Evolutionary conservation across 2,113 vertebrate species (phyloP).

Genomic region (Lonchura striata): DNA sequence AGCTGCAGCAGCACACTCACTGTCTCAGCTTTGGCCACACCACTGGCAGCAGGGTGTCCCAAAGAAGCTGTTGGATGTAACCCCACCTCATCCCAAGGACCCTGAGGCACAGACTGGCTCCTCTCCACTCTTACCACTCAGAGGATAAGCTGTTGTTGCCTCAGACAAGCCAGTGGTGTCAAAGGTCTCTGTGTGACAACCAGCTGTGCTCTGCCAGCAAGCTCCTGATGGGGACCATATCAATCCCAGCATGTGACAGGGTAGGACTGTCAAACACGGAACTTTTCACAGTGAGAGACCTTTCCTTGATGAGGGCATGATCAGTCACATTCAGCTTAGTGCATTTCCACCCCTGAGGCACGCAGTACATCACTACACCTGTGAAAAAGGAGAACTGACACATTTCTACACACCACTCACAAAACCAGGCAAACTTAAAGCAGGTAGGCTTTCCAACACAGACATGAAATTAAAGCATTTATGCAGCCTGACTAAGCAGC

Average conservation of each 20-base stretch:
- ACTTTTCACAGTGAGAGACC: not conserved
- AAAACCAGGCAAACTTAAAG: not conserved
- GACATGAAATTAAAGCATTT: not conserved
- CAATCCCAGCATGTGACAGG: not conserved
- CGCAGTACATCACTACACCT: not conserved
- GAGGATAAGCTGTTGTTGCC: not conserved
- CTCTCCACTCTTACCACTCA: not conserved
- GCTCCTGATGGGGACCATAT: not conserved
- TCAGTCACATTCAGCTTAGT: not conserved
- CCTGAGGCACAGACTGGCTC: not conserved
- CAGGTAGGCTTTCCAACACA: not conserved
- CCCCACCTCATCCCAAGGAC: not conserved
- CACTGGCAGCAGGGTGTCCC: not conserved
- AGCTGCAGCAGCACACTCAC: not conserved
- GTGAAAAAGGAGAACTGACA: not conserved
- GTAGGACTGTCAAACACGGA: not conserved
- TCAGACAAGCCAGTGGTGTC: not conserved
- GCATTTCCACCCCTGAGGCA: not conserved
- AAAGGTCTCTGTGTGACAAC: not conserved
- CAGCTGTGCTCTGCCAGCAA: not conserved
- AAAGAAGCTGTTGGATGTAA: not conserved
- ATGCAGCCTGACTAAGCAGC: not conserved
- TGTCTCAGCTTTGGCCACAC: rapidly evolving
- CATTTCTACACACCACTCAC: not conserved
- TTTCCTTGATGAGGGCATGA: not conserved